phyloP scores from a whole-genome alignment of 2,113 vertebrate genomes.

The Zeus faber region DNA sequence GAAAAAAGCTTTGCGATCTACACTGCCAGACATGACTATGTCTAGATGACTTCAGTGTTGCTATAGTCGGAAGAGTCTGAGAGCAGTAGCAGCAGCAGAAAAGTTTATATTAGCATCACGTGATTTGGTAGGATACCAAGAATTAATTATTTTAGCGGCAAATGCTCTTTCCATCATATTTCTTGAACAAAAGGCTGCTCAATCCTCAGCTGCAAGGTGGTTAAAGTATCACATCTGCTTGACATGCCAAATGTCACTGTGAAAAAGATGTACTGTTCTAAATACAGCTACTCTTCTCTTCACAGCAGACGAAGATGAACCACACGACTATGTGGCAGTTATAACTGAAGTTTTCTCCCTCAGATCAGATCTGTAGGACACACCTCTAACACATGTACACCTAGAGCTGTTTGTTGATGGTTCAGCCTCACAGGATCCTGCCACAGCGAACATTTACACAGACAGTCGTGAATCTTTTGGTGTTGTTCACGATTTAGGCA shows the following conservation, averaged over 20 bases:
- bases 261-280: background rate
- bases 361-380: background rate
- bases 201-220: background rate
- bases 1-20: background rate
- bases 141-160: too few species aligned
- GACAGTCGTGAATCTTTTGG: too few species aligned
- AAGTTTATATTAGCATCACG: background rate
- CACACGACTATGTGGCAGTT: background rate
- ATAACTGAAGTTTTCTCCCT: background rate
- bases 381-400: background rate
- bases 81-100: constrained; percentile 7
- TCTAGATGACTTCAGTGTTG: background rate
- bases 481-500: too few species aligned
- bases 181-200: too few species aligned
- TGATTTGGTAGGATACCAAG: background rate
- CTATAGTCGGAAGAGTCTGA: background rate
- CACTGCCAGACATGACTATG: background rate
- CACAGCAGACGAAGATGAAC: background rate
- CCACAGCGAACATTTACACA: background rate
- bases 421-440: background rate
- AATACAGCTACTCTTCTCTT: background rate
- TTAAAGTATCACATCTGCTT: background rate
- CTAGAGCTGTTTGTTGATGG: background rate
- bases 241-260: background rate
- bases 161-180: too few species aligned